phyloP scores from a whole-genome alignment of 2,888 invertebrate species.

The Dusona sp. region DNA sequence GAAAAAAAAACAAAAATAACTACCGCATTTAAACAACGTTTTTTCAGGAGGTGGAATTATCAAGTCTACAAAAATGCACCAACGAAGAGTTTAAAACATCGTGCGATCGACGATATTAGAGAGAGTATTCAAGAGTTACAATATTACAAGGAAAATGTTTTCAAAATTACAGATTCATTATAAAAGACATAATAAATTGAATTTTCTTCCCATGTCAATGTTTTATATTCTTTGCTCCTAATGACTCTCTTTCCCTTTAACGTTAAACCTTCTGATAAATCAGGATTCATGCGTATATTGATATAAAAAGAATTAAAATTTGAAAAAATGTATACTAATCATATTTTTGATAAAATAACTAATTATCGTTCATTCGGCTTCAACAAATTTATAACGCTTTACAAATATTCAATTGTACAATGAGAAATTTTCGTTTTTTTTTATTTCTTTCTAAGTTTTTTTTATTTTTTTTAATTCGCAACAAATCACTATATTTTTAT shows the following conservation, averaged over 20 bases:
- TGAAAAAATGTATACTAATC: too few species aligned
- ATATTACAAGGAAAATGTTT: slow-evolving; percentile 88
- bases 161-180: slow-evolving; percentile 56
- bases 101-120: slow-evolving; percentile 93
- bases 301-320: too few species aligned
- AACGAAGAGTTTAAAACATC: slow-evolving; percentile 88
- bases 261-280: too few species aligned
- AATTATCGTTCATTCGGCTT: too few species aligned
- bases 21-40: neutral
- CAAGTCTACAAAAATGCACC: slow-evolving; percentile 87
- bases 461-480: too few species aligned
- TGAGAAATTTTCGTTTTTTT: too few species aligned
- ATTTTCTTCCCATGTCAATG: neutral
- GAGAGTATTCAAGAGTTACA: slow-evolving; percentile 94
- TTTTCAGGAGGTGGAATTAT: slow-evolving; percentile 91
- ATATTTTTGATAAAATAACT: too few species aligned
- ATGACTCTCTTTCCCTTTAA: neutral
- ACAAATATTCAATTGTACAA: too few species aligned
- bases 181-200: neutral
- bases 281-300: too few species aligned
- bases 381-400: too few species aligned
- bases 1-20: neutral
- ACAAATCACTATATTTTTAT: too few species aligned
- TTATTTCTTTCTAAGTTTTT: too few species aligned
- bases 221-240: neutral